These are phyloP conservation scores for Automeris io DNA, from an alignment of 2,888 invertebrate genomes.

Conservation along the genomic window DNA sequence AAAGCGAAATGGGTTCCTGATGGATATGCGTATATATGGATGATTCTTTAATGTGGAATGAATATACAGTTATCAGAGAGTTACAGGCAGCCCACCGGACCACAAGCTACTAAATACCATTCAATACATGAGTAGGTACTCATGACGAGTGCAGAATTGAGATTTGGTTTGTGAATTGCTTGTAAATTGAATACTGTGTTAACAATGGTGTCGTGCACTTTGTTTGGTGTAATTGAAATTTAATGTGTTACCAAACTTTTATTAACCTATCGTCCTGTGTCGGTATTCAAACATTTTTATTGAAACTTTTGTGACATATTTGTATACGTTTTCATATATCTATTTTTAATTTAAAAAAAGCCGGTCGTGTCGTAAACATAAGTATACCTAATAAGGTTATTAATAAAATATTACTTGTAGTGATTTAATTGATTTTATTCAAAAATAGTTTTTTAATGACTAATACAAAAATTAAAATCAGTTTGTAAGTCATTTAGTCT, in stretches of 20 bases:
- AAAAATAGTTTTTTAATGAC: constrained; percentile 69
- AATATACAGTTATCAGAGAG: constrained; percentile 45
- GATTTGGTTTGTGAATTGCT: constrained; percentile 59
- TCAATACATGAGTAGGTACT: constrained; percentile 49
- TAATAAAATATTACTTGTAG: constrained; percentile 23
- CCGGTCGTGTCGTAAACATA: too few relatives aligned
- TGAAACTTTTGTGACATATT: constrained; percentile 20
- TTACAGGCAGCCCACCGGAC: constrained; percentile 48
- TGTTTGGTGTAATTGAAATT: constrained; percentile 48
- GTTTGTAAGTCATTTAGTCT: too few relatives aligned
- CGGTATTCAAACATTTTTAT: constrained; percentile 30
- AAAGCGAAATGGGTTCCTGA: constrained; percentile 27
- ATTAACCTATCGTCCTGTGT: constrained; percentile 30
- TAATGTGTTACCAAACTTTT: constrained; percentile 30
- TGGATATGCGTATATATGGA: constrained; percentile 29
- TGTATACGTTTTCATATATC: too few relatives aligned
- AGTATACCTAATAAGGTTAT: too few relatives aligned
- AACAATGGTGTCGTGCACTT: constrained; percentile 34
- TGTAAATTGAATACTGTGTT: constrained; percentile 52
- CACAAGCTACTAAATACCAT: constrained; percentile 58
- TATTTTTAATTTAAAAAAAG: too few relatives aligned
- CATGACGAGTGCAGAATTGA: constrained; percentile 50
- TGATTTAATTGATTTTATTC: constrained; percentile 68
- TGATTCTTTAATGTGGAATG: constrained; percentile 36
- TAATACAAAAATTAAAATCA: constrained; percentile 66